A percentile compares a stretch with the other conserved stretches of the same genome.
These are phyloP conservation scores for Rhyacichthys aspro DNA, from an alignment of 2,797 vertebrate species.

Conservation along the genomic window DNA sequence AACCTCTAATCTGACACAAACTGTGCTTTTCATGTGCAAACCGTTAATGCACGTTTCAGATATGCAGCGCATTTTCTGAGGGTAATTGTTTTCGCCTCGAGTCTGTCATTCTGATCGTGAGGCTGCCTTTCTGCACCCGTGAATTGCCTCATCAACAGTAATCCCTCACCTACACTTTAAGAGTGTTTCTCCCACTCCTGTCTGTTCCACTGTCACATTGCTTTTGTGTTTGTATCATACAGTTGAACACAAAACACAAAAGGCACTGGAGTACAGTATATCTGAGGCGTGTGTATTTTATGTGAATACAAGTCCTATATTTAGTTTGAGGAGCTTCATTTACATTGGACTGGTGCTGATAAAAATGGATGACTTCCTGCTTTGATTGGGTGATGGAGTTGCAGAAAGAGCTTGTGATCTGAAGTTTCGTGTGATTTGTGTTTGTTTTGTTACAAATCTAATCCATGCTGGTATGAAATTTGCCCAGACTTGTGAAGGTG, in stretches of 20 bases:
- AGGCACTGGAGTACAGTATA: slow-evolving; percentile 1
- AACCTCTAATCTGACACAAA: slow-evolving; percentile 21
- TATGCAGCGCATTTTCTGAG: slow-evolving; percentile 37
- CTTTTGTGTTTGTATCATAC: slow-evolving; percentile 1
- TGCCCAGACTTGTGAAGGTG: too few relatives aligned
- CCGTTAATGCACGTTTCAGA: slow-evolving; percentile 40
- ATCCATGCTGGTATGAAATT: too few relatives aligned
- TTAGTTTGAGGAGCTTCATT: too few relatives aligned
- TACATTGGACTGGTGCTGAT: too few relatives aligned
- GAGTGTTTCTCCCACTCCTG: neutral
- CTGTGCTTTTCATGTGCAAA: slow-evolving; percentile 12
- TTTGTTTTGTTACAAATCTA: too few relatives aligned
- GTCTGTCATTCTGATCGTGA: slow-evolving; percentile 36
- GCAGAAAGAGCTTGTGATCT: too few relatives aligned
- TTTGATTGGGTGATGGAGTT: too few relatives aligned
- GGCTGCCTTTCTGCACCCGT: slow-evolving; percentile 20
- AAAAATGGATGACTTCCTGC: too few relatives aligned
- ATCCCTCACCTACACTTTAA: slow-evolving; percentile 46
- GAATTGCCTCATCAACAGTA: slow-evolving; percentile 45
- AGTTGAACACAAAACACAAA: neutral
- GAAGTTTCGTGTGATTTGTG: too few relatives aligned
- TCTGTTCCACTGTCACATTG: neutral
- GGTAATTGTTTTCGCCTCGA: slow-evolving; percentile 34
- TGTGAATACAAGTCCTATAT: too few relatives aligned
- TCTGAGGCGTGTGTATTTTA: neutral